A percentile compares a stretch with the other conserved stretches of the same genome.
phyloP scores from a whole-genome alignment of 2,113 vertebrate genomes.

The Strix aluco region DNA sequence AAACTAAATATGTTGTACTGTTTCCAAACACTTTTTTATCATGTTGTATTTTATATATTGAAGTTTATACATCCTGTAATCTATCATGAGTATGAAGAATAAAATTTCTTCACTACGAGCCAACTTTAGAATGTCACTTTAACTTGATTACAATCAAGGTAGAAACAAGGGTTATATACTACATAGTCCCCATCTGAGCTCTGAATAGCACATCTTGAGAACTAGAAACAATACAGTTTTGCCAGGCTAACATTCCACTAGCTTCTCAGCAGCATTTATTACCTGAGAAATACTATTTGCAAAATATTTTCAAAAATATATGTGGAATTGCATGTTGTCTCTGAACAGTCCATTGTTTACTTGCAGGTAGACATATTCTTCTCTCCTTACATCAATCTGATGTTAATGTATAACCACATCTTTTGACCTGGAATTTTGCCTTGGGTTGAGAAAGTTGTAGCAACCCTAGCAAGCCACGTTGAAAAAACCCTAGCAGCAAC shows the following conservation, averaged over 20 bases:
- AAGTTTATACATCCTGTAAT: neutral
- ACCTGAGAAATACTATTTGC: neutral
- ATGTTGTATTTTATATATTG: neutral
- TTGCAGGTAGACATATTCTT: neutral
- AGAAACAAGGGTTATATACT: neutral
- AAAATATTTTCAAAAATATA: neutral
- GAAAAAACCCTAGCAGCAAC: neutral
- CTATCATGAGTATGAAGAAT: neutral
- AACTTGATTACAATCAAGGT: neutral
- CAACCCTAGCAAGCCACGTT: neutral
- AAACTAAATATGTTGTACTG: neutral
- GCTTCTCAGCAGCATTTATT: neutral
- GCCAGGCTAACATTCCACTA: neutral
- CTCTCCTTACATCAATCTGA: neutral
- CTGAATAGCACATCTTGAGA: neutral
- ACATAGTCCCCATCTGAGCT: neutral
- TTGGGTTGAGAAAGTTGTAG: neutral
- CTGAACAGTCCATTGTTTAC: neutral
- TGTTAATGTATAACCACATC: neutral
- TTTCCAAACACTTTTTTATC: neutral
- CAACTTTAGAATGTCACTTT: neutral
- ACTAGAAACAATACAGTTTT: neutral
- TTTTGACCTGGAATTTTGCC: neutral
- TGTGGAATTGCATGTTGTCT: neutral
- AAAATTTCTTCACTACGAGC: neutral